phyloP scores from a whole-genome alignment of 1,140 invertebrate species.

The Babylonia areolata region DNA sequence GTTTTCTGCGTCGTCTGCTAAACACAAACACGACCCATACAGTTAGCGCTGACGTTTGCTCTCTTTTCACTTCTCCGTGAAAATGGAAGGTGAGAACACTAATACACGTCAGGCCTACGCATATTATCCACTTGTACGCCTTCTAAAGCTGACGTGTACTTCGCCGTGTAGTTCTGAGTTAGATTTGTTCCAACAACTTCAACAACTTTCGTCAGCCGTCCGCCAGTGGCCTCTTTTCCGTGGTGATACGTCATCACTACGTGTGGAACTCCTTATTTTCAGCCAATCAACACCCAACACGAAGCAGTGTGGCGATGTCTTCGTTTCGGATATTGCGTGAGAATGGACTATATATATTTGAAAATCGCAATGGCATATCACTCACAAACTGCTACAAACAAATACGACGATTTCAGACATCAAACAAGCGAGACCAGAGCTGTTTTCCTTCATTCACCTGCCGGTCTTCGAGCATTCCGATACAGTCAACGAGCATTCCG shows the following conservation, averaged over 20 bases:
- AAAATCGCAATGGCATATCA: not conserved
- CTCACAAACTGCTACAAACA: slow-evolving; percentile 2
- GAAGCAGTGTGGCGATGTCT: not conserved
- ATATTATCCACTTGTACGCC: not conserved
- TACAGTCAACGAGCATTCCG: not conserved
- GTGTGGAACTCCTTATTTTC: slow-evolving; percentile 15
- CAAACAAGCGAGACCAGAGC: not conserved
- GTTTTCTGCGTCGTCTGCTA: not conserved
- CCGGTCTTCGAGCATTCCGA: not conserved
- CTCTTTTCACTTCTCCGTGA: not conserved
- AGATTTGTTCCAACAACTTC: not conserved
- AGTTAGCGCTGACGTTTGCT: not conserved
- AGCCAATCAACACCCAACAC: slow-evolving; percentile 26
- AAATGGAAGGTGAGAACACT: not conserved
- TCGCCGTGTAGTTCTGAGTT: not conserved
- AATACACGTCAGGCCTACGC: no score
- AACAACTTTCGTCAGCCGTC: not conserved
- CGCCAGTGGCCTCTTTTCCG: no score
- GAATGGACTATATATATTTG: not conserved
- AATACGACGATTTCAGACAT: not conserved
- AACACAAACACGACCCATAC: not conserved
- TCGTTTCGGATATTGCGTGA: slow-evolving; percentile 16
- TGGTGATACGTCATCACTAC: slow-evolving; percentile 23
- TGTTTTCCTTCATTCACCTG: not conserved
- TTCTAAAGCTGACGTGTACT: slow-evolving; percentile 4